These are phyloP conservation scores for Pseudorhombus dupliciocellatus DNA, from an alignment of 2,113 vertebrate species.

Conservation along the genomic window DNA sequence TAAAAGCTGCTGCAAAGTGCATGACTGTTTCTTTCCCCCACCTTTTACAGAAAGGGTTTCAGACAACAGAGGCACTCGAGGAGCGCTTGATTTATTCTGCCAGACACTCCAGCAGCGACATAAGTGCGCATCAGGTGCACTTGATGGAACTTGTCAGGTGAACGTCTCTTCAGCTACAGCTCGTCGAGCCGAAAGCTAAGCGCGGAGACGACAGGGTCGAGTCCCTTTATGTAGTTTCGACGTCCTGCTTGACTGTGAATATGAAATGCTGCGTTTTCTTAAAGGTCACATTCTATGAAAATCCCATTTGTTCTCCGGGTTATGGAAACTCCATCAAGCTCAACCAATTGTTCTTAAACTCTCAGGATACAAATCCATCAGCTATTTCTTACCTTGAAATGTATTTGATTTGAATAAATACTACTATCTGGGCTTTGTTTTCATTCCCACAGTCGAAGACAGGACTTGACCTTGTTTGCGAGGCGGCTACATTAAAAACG, in stretches of 20 bases:
- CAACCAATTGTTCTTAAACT: no score
- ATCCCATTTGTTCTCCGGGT: not conserved
- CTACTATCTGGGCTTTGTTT: no score
- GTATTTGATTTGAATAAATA: no score
- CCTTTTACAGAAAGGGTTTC: not conserved
- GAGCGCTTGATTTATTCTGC: not conserved
- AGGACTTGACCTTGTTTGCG: not conserved
- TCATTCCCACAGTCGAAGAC: no score
- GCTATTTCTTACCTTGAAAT: not conserved
- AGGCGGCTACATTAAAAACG: not conserved
- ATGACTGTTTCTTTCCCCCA: not conserved
- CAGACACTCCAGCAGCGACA: not conserved
- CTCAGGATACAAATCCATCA: not conserved
- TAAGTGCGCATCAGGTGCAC: conserved; percentile 6
- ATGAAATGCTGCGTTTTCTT: not conserved
- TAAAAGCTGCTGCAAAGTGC: not conserved
- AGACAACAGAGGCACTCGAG: not conserved
- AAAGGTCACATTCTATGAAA: not conserved
- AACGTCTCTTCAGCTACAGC: not conserved
- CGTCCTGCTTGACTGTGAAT: no score
- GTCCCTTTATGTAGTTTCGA: no score
- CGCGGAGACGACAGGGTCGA: no score
- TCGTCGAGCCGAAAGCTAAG: not conserved
- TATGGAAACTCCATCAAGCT: not conserved
- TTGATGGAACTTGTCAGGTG: not conserved